Conservation (phyloP, 2,797 vertebrate species). For the Coendou prehensilis region DNA sequence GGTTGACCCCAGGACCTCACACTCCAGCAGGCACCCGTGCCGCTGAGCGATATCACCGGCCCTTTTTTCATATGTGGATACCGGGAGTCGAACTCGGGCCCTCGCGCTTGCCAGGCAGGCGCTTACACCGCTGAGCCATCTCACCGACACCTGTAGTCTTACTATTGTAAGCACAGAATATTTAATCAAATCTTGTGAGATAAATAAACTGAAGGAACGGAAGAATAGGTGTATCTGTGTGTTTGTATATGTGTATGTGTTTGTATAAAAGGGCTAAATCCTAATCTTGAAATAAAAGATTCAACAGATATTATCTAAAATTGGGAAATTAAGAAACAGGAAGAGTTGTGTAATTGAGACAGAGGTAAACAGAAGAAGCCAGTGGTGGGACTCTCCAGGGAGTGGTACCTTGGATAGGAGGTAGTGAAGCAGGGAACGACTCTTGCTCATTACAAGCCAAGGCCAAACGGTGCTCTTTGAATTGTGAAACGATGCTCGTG, state of each 20-base stretch:
- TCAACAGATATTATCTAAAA: slow-evolving; percentile 29
- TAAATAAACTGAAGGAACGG: background rate
- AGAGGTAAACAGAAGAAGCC: background rate
- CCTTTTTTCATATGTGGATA: no score
- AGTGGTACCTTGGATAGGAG: background rate
- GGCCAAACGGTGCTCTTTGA: background rate
- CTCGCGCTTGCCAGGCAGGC: no score
- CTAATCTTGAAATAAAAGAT: slow-evolving; percentile 27
- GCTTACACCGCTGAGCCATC: no score
- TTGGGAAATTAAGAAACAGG: background rate
- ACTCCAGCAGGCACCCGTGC: no score
- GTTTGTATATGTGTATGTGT: background rate
- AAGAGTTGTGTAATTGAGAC: background rate
- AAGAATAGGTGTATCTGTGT: background rate
- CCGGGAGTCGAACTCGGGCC: no score
- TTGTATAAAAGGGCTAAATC: background rate
- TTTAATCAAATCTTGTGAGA: slow-evolving; percentile 50
- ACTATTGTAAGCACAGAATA: background rate
- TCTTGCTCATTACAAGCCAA: background rate
- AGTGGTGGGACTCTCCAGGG: background rate
- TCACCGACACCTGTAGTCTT: no score
- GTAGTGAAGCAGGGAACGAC: background rate
- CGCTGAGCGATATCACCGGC: no score
- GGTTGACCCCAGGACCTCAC: no score
- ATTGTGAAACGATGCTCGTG: background rate